Percentiles rank a stretch among this genome's conserved stretches.
Evolutionary conservation across 2,113 vertebrate genomes (phyloP).

Genomic region (Cheilinus undulatus): DNA sequence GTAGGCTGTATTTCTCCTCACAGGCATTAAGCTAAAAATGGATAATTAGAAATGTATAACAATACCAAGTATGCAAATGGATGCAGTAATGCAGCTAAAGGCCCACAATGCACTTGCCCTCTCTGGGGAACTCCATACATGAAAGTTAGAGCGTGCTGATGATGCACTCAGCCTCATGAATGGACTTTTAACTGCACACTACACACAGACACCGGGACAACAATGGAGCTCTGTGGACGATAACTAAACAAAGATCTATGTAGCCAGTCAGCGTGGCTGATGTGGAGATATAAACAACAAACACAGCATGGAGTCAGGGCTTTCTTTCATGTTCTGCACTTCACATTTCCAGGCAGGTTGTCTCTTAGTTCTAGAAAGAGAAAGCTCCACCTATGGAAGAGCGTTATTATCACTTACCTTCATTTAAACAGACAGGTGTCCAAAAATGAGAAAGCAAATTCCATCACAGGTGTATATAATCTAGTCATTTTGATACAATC

Average conservation of each 20-base stretch:
- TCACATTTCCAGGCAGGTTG: background rate
- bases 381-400: background rate
- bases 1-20: background rate
- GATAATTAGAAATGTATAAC: background rate
- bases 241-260: conserved; percentile 54
- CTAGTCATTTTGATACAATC: background rate
- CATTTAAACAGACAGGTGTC: background rate
- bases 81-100: background rate
- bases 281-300: conserved; percentile 37
- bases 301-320: background rate
- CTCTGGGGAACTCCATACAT: conserved; percentile 36
- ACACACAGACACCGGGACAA: conserved; percentile 52
- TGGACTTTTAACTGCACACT: conserved; percentile 56
- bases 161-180: conserved; percentile 69
- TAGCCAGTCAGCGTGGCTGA: conserved; percentile 18
- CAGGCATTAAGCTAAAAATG: background rate
- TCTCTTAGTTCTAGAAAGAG: background rate
- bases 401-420: no score
- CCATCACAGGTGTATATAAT: background rate
- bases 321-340: background rate
- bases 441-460: background rate
- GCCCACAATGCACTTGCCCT: background rate
- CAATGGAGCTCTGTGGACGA: conserved; percentile 66
- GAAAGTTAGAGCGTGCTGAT: conserved; percentile 47
- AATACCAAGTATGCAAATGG: background rate